phyloP scores from a whole-genome alignment of 2,797 vertebrate genomes.

The Clarias pachynema region DNA sequence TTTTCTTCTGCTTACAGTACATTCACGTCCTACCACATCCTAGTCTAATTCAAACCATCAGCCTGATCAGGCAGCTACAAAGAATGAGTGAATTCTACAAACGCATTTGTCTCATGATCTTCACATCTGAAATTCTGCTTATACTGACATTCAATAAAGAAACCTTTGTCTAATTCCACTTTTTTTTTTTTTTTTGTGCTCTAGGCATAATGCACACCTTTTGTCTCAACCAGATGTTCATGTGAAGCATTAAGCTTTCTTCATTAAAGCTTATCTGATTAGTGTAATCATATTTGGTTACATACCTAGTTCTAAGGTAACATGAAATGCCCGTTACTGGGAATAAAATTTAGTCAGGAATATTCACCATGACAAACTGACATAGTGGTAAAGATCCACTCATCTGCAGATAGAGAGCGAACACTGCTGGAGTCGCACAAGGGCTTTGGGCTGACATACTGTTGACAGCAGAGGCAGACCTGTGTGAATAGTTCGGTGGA shows the following conservation, averaged over 20 bases:
- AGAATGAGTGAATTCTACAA: neutral
- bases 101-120: neutral
- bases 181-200: neutral
- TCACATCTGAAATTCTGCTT: neutral
- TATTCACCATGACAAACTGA: slow-evolving; percentile 6
- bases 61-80: neutral
- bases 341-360: neutral
- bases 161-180: neutral
- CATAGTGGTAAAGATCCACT: slow-evolving; percentile 5
- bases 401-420: slow-evolving; percentile 5
- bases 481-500: neutral
- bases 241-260: neutral
- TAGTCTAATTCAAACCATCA: neutral
- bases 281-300: neutral
- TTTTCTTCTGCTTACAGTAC: neutral
- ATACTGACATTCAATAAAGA: neutral
- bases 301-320: neutral
- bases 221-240: neutral
- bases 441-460: slow-evolving; percentile 15
- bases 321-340: neutral
- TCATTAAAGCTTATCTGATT: neutral
- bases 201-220: neutral
- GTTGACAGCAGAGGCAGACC: slow-evolving; percentile 24
- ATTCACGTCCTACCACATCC: no score
- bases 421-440: neutral